Evolutionary conservation across 1,140 invertebrate genomes (phyloP).

Genomic region (Brachionus plicatilis): DNA sequence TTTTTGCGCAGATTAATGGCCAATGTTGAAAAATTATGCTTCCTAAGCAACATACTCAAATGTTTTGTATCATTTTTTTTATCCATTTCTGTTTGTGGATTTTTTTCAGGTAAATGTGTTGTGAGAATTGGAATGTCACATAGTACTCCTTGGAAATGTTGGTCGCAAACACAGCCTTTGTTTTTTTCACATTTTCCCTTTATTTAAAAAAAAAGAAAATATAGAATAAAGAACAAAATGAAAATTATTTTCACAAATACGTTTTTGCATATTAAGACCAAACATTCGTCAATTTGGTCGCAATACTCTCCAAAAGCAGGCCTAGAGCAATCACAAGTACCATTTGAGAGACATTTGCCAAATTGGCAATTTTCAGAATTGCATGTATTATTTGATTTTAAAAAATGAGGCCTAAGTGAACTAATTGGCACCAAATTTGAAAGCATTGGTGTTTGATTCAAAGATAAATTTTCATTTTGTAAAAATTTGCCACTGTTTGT

Average conservation of each 20-base stretch:
- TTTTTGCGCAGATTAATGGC: background rate
- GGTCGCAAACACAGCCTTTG: constrained; percentile 30
- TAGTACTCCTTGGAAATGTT: background rate
- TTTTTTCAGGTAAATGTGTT: background rate
- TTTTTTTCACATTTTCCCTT: background rate
- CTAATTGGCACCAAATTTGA: background rate
- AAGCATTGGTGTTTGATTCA: background rate
- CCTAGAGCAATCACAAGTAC: constrained; percentile 5
- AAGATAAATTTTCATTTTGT: background rate
- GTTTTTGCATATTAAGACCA: background rate
- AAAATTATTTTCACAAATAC: background rate
- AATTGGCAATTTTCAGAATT: constrained; percentile 15
- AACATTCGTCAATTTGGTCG: constrained; percentile 38
- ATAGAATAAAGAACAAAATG: no score
- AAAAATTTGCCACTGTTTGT: background rate
- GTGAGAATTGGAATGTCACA: constrained; percentile 2
- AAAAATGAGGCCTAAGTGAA: background rate
- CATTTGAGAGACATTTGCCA: constrained; percentile 29
- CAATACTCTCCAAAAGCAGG: constrained; percentile 35
- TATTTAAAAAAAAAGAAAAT: no score
- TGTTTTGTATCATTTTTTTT: background rate
- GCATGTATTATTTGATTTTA: background rate
- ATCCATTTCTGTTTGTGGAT: background rate
- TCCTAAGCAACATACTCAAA: background rate
- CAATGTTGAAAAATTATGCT: background rate